These are phyloP conservation scores for Porites evermanni DNA, from an alignment of 92 coral and sea anemone genomes.

Conservation along the genomic window DNA sequence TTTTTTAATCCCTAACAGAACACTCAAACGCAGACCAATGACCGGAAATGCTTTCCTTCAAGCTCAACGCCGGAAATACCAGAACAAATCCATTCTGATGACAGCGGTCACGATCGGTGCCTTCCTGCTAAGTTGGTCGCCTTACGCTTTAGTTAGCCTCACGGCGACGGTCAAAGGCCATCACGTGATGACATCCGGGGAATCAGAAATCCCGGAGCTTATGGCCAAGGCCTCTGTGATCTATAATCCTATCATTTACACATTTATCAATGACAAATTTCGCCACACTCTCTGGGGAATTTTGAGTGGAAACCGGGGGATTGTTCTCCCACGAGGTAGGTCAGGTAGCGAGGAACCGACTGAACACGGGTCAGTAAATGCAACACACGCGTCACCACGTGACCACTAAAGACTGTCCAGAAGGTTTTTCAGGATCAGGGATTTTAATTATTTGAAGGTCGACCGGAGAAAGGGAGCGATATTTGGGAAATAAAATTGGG, in stretches of 20 bases:
- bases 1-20: background rate
- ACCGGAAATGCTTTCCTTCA: conserved; percentile 7
- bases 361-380: background rate
- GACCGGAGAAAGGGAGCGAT: too few species aligned
- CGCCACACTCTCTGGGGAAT: conserved; percentile 24
- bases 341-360: background rate
- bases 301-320: background rate
- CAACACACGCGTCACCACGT: background rate
- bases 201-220: conserved; percentile 70
- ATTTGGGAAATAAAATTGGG: too few species aligned
- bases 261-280: conserved; percentile 54
- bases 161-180: conserved; percentile 47
- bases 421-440: background rate
- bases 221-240: conserved; percentile 83
- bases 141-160: conserved; percentile 66
- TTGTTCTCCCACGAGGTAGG: background rate
- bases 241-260: conserved; percentile 73
- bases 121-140: conserved; percentile 75
- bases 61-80: conserved; percentile 24
- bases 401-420: background rate
- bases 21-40: conserved; percentile 4
- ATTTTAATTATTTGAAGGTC: too few species aligned
- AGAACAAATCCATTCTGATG: conserved; percentile 45
- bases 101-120: conserved; percentile 45
- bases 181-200: conserved; percentile 53